Evolutionary conservation across 2,797 vertebrate species (phyloP).

Genomic region (Hippoglossus hippoglossus): DNA sequence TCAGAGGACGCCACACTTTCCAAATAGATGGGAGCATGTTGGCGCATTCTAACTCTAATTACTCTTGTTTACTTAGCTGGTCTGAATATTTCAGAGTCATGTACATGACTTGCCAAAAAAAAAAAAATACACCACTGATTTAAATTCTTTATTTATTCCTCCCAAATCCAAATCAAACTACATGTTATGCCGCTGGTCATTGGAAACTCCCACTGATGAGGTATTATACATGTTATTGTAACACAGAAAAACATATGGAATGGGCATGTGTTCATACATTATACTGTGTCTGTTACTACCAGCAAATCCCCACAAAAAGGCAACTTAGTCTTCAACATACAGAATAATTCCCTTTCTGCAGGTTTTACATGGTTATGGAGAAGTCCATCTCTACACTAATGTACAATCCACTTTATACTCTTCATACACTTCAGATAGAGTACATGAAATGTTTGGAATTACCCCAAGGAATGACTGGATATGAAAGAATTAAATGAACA

Average conservation of each 20-base stretch:
- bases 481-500: constrained; percentile 15
- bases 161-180: constrained; percentile 24
- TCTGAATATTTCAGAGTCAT: neutral
- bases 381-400: constrained; percentile 13
- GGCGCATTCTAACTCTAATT: constrained; percentile 18
- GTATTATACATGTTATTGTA: constrained; percentile 36
- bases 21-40: constrained; percentile 40
- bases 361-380: constrained; percentile 14
- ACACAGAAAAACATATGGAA: constrained; percentile 29
- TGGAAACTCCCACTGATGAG: constrained; percentile 17
- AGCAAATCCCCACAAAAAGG: constrained; percentile 33
- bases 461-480: constrained; percentile 33
- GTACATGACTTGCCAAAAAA: neutral
- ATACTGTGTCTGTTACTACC: neutral
- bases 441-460: constrained; percentile 33
- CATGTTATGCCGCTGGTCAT: constrained; percentile 15
- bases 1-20: constrained; percentile 46
- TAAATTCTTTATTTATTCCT: constrained; percentile 56
- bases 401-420: constrained; percentile 4
- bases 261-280: constrained; percentile 25
- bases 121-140: constrained; percentile 16
- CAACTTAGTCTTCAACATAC: constrained; percentile 5
- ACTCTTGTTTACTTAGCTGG: neutral
- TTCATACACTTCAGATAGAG: constrained; percentile 33
- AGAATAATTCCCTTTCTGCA: constrained; percentile 20